Conservation (phyloP, 2,888 invertebrate genomes). For the Hydraecia micacea region DNA sequence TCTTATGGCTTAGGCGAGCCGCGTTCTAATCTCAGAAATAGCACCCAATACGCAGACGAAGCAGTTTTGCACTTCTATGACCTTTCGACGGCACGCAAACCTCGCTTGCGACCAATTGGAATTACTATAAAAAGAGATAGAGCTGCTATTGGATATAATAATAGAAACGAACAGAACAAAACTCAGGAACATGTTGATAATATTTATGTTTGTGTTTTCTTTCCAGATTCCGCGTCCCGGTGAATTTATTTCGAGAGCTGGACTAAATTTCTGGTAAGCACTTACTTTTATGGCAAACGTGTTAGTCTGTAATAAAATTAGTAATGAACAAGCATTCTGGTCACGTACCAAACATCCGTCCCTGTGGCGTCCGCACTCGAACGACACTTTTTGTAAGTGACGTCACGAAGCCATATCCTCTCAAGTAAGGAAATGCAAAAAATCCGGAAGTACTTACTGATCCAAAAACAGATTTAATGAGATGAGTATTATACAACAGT, state of each 20-base stretch:
- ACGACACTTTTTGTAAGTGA: constrained; percentile 56
- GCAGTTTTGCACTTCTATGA: constrained; percentile 65
- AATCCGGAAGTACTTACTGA: constrained; percentile 50
- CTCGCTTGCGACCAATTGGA: constrained; percentile 41
- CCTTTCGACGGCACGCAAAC: constrained; percentile 68
- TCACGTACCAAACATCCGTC: constrained; percentile 75
- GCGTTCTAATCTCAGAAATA: constrained; percentile 59
- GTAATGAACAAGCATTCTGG: constrained; percentile 64
- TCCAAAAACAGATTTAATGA: constrained; percentile 53
- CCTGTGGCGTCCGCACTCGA: constrained; percentile 61
- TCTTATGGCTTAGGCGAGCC: constrained; percentile 38
- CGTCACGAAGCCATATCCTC: constrained; percentile 60
- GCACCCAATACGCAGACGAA: constrained; percentile 48
- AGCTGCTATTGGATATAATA: constrained; percentile 23
- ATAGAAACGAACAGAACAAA: constrained; percentile 36
- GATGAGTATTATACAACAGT: constrained; percentile 63
- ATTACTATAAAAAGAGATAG: constrained; percentile 53
- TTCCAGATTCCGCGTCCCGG: constrained; percentile 73
- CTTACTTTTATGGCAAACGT: constrained; percentile 49
- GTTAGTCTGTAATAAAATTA: constrained; percentile 55
- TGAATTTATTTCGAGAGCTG: constrained; percentile 69
- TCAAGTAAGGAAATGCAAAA: constrained; percentile 51
- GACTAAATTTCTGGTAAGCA: constrained; percentile 74
- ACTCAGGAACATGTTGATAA: constrained; percentile 28
- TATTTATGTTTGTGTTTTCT: constrained; percentile 44